Evolutionary conservation across 2,888 invertebrate genomes (phyloP).

Genomic region (Melipona beecheii): DNA sequence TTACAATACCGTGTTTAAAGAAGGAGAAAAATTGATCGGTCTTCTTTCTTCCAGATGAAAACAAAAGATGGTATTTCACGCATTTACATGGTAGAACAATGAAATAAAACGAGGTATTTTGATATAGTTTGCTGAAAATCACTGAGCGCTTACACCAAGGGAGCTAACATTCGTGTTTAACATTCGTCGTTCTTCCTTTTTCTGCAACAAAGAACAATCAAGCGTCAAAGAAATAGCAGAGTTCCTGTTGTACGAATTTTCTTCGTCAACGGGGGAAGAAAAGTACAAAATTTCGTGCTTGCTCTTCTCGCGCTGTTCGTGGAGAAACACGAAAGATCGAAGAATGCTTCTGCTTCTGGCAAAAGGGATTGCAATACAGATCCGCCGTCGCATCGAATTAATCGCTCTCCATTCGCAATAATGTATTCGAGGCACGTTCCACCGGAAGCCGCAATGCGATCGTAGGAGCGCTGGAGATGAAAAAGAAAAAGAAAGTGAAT

Average conservation of each 20-base stretch:
- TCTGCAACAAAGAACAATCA: too few relatives aligned
- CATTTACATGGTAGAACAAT: too few relatives aligned
- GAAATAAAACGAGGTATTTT: too few relatives aligned
- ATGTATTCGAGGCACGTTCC: constrained; percentile 20
- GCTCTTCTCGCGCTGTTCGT: too few relatives aligned
- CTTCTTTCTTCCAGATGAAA: too few relatives aligned
- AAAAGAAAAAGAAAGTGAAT: constrained; percentile 1
- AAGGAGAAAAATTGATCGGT: neutral
- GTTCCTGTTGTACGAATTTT: neutral
- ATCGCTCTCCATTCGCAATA: neutral
- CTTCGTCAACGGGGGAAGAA: neutral
- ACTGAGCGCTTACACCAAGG: too few relatives aligned
- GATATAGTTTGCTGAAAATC: too few relatives aligned
- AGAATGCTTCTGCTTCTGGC: neutral
- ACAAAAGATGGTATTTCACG: too few relatives aligned
- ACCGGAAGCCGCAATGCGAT: constrained; percentile 18
- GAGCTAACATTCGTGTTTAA: neutral
- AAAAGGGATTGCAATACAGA: neutral
- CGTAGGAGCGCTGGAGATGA: neutral
- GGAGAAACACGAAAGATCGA: too few relatives aligned
- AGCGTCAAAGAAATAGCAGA: too few relatives aligned
- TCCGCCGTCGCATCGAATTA: constrained; percentile 3
- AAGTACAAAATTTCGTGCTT: neutral
- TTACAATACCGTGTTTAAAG: neutral
- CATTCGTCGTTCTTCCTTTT: neutral